Base-by-base conservation (phyloP, 2,113 vertebrate genomes). In the Bos javanicus region DNA sequence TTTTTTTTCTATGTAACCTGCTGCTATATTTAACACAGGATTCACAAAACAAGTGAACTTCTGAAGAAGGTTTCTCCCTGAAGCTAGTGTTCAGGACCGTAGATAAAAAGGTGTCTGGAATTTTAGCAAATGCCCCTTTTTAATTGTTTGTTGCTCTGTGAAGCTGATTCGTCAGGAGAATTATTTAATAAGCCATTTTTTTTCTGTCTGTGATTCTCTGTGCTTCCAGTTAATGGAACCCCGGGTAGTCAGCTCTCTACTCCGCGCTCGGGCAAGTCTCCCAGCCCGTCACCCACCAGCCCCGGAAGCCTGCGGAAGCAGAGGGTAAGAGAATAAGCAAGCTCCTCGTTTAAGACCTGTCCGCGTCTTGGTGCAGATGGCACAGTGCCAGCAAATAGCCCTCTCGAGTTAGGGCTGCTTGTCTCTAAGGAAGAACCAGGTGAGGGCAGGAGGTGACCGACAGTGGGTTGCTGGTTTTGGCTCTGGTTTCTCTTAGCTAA, bases 191-290 rank as follows among this genome's bases (percentile, higher is more conserved):
- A 93, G 48, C 16, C 25, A 1, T 87, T 90, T 89, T 90, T 26
- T 78, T 0, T 96, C 93, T 97, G 25, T 98, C 92, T 97, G 33
- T 92, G 62, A 52, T 95, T 98, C 89, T 90, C 91, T 98, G 54
- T 97, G 6, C 43, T 93, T 96, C 95, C 96, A 99, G 99, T 99
- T 95, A 99, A 99, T 98, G 99, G 99, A 98, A 99, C 99, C 78
- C 99, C 99, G 97, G 99, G 99, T 94, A 99, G 99, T 98, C 99
- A 99, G 98, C 99, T 99, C 91, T 99, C 99, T 56, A 99, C 99
- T 93, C 99, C 99, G 60, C 99, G 99, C 36, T 99, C 99, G 87
- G 99, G 99, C 97, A 99, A 99, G 98, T 99, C 99, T 94, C 99
- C 99, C 87, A 99, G 99, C 95, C 99, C 99, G 11, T 99, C 99